phyloP scores from a whole-genome alignment of 2,888 invertebrate genomes.

The Dynastes hyllus region DNA sequence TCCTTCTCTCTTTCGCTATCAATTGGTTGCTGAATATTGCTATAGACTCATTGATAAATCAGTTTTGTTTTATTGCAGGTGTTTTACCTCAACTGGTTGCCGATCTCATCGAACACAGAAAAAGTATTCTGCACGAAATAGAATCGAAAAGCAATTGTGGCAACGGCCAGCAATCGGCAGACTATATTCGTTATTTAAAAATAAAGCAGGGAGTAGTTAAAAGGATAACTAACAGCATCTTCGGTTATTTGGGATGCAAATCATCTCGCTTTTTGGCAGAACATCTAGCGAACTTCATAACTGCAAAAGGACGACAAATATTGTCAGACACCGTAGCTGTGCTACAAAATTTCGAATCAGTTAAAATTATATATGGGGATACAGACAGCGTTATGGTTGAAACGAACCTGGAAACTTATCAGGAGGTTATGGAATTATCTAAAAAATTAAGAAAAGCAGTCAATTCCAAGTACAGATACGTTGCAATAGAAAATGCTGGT shows the following conservation, averaged over 20 bases:
- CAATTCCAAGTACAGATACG: slow-evolving; percentile 23
- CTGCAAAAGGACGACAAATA: slow-evolving; percentile 93
- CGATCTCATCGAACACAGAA: slow-evolving; percentile 18
- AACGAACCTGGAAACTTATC: slow-evolving; percentile 90
- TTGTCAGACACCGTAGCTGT: slow-evolving; percentile 92
- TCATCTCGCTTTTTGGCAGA: slow-evolving; percentile 94
- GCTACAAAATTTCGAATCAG: slow-evolving; percentile 75
- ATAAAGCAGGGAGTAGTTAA: slow-evolving; percentile 91
- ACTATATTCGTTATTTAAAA: slow-evolving; percentile 1
- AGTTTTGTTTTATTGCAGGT: slow-evolving; percentile 25
- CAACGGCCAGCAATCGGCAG: neutral
- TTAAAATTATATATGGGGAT: slow-evolving; percentile 98
- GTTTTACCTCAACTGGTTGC: slow-evolving; percentile 21
- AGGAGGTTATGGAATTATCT: slow-evolving; percentile 71
- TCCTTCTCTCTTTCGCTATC: no score
- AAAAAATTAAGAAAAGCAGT: slow-evolving; percentile 2
- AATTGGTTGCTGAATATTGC: no score
- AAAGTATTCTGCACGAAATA: slow-evolving; percentile 27
- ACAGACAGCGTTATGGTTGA: slow-evolving; percentile 99
- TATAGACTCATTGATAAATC: neutral
- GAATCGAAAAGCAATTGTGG: neutral
- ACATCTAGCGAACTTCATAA: slow-evolving; percentile 95
- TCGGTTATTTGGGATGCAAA: slow-evolving; percentile 97
- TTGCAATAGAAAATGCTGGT: slow-evolving; percentile 27
- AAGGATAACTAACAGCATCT: slow-evolving; percentile 99